Evolutionary conservation across 2,113 vertebrate genomes (phyloP).

Genomic region (Rhinichthys klamathensis): DNA sequence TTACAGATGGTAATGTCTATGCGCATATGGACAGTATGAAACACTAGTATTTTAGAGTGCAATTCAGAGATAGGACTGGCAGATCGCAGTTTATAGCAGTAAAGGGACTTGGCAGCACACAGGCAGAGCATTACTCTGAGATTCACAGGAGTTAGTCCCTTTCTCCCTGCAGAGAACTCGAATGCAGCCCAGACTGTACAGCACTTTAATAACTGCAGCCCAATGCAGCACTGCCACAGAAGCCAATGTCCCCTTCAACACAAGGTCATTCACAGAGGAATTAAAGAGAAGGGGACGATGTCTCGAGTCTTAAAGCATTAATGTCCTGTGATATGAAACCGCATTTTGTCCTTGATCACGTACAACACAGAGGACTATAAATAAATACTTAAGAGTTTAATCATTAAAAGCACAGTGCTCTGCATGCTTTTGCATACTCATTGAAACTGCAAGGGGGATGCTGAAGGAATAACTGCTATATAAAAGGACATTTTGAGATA

Average conservation of each 20-base stretch:
- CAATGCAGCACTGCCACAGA: conserved; percentile 19
- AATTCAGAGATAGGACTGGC: conserved; percentile 35
- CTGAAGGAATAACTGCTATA: not conserved
- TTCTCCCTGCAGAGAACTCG: conserved; percentile 17
- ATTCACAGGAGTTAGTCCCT: conserved; percentile 16
- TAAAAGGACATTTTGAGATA: not conserved
- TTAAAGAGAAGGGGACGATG: not conserved
- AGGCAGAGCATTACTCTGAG: conserved; percentile 42
- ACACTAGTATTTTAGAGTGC: conserved; percentile 23
- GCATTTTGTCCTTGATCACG: not conserved
- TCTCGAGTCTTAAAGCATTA: not conserved
- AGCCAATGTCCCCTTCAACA: conserved; percentile 16
- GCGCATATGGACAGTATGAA: conserved; percentile 41
- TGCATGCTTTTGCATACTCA: not conserved
- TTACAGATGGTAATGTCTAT: conserved; percentile 28
- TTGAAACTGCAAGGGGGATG: not conserved
- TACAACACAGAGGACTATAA: not conserved
- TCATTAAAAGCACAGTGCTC: not conserved
- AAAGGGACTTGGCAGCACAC: conserved; percentile 58
- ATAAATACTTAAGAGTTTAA: conserved; percentile 31
- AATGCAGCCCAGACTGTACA: conserved; percentile 18
- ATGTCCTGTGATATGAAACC: not conserved
- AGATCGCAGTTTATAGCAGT: conserved; percentile 48
- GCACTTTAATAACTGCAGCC: conserved; percentile 40
- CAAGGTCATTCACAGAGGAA: conserved; percentile 43